Conservation (phyloP, 2,888 invertebrate genomes). For the Clistopyga incitator region DNA sequence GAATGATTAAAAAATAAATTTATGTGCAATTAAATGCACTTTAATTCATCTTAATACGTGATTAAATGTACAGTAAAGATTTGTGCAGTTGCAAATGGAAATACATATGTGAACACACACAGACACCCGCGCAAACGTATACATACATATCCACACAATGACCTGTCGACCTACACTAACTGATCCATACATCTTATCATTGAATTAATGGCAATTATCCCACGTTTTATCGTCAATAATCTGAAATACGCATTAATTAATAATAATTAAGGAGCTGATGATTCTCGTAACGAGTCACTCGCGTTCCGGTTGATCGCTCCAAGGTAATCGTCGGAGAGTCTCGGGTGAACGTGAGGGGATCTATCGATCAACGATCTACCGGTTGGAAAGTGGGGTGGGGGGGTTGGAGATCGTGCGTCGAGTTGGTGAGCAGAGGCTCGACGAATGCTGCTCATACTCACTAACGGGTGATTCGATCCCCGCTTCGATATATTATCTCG, state of each 20-base stretch:
- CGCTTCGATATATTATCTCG: constrained; percentile 37
- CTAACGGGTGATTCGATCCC: constrained; percentile 27
- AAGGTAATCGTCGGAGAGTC: constrained; percentile 16
- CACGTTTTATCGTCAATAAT: constrained; percentile 5
- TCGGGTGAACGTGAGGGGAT: constrained; percentile 7
- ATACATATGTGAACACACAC: not conserved
- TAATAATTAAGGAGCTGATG: constrained; percentile 21
- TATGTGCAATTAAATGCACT: not conserved
- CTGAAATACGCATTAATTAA: constrained; percentile 8
- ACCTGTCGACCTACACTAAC: not conserved
- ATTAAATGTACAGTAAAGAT: not conserved
- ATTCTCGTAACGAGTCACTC: constrained; percentile 6
- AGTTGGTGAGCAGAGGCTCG: not conserved
- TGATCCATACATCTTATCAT: constrained; percentile 10
- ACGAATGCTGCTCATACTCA: not conserved
- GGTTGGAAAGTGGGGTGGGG: not conserved
- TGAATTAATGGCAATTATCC: constrained; percentile 9
- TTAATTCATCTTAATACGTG: not conserved
- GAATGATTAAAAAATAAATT: not conserved
- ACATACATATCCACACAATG: not conserved
- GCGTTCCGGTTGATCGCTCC: constrained; percentile 12
- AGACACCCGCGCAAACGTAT: too few relatives aligned
- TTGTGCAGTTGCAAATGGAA: not conserved
- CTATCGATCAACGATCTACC: not conserved
- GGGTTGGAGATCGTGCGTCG: not conserved